These are phyloP conservation scores for Smittia sp. DNA, from an alignment of 2,888 invertebrate genomes.

Conservation along the genomic window DNA sequence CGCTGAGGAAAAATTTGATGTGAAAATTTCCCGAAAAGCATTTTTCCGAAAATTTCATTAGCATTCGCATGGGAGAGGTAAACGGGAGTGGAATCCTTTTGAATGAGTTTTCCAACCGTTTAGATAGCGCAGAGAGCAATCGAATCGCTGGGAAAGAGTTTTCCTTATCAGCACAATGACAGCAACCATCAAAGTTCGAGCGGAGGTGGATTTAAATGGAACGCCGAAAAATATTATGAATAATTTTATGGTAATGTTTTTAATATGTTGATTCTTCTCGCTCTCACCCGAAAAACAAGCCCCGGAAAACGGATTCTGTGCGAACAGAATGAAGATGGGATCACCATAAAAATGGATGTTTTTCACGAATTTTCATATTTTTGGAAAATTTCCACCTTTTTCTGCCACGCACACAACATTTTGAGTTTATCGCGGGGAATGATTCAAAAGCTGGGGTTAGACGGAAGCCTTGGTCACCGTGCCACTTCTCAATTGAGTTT, in stretches of 20 bases:
- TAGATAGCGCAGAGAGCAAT: not conserved
- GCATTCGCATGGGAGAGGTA: constrained; percentile 37
- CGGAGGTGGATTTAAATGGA: not conserved
- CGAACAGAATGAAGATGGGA: not conserved
- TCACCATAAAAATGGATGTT: constrained; percentile 39
- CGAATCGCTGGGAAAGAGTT: not conserved
- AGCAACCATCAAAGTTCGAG: constrained; percentile 30
- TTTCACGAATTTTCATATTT: constrained; percentile 25
- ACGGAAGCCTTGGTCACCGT: no score
- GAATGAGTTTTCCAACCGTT: constrained; percentile 1
- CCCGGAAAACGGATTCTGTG: not conserved
- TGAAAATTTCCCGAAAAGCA: not conserved
- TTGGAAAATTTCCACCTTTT: not conserved
- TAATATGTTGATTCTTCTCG: constrained; percentile 41
- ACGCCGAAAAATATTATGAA: constrained; percentile 35
- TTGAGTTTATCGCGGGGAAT: not conserved
- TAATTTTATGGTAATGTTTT: constrained; percentile 41
- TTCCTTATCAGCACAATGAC: constrained; percentile 35
- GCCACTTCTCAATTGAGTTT: no score
- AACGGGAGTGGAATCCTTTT: constrained; percentile 31
- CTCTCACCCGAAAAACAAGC: not conserved
- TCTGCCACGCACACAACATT: constrained; percentile 15
- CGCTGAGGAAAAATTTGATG: not conserved
- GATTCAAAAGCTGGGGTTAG: not conserved
- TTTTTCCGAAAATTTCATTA: constrained; percentile 34